A percentile compares a stretch with the other conserved stretches of the same genome.
These are phyloP conservation scores for Tinea trinotella DNA, from an alignment of 2,888 invertebrate species.

Conservation along the genomic window DNA sequence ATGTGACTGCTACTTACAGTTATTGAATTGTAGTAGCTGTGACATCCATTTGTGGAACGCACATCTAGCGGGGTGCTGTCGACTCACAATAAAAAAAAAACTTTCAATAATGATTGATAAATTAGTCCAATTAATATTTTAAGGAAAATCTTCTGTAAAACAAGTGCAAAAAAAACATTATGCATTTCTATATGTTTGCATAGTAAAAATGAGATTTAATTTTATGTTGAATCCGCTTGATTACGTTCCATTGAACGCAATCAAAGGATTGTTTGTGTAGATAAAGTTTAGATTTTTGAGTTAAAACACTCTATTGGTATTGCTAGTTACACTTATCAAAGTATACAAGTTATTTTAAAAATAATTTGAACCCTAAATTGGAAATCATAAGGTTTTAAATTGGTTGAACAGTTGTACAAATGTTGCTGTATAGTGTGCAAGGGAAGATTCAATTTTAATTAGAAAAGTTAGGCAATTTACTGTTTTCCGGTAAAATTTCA, in stretches of 20 bases:
- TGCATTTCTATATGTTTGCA: too few species aligned
- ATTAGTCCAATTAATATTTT: too few species aligned
- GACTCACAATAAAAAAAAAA: too few species aligned
- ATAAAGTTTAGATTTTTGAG: not conserved
- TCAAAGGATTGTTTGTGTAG: conserved; percentile 1
- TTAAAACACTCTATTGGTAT: not conserved
- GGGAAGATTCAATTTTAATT: conserved; percentile 18
- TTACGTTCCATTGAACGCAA: conserved; percentile 4
- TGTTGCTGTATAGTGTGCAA: conserved; percentile 5
- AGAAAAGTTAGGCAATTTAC: conserved; percentile 17
- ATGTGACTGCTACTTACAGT: too few species aligned
- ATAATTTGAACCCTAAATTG: too few species aligned
- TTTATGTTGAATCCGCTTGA: not conserved
- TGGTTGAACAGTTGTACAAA: not conserved
- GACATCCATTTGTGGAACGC: too few species aligned
- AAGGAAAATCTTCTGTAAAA: too few species aligned
- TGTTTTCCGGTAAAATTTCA: conserved; percentile 8
- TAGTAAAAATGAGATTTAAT: too few species aligned
- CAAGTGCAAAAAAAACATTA: too few species aligned
- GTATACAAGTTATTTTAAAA: not conserved
- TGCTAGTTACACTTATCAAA: not conserved
- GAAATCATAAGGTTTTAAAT: not conserved
- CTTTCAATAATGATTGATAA: too few species aligned
- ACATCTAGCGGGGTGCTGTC: too few species aligned
- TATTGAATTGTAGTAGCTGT: too few species aligned